Conservation (phyloP, 2,113 vertebrate species). For the Bos indicus region DNA sequence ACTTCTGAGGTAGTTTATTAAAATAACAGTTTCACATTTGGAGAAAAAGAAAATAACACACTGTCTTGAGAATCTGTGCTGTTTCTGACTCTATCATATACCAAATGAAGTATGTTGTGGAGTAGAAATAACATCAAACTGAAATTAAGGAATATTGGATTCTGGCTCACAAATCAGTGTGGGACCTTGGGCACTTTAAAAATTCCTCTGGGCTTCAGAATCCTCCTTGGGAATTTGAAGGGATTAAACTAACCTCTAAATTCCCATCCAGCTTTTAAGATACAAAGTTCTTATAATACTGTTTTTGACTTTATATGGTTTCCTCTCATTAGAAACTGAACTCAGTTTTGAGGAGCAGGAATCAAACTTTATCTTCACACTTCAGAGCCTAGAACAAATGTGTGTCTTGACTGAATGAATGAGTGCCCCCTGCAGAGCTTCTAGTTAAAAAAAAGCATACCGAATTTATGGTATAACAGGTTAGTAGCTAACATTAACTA, state of each 20-base stretch:
- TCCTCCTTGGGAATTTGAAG: neutral
- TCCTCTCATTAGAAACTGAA: neutral
- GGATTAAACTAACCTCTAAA: neutral
- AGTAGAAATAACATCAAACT: slow-evolving; percentile 1
- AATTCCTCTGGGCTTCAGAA: neutral
- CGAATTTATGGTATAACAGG: neutral
- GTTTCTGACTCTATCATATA: neutral
- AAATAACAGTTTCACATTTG: slow-evolving; percentile 42
- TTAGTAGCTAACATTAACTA: neutral
- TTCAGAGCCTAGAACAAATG: neutral
- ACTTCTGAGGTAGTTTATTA: slow-evolving; percentile 23
- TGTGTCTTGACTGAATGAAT: neutral
- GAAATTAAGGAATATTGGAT: neutral
- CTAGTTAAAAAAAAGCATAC: slow-evolving; percentile 3
- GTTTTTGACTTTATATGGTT: neutral
- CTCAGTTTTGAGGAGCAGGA: neutral
- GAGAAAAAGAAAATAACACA: neutral
- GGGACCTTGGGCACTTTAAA: neutral
- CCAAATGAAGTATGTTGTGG: neutral
- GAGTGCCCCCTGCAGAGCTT: neutral
- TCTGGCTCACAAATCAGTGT: neutral
- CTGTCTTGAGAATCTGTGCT: neutral
- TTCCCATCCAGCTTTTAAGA: neutral
- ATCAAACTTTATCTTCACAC: neutral
- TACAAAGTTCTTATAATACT: neutral